Evolutionary conservation across 2,113 vertebrate genomes (phyloP).

Genomic region (Sprattus sprattus): DNA sequence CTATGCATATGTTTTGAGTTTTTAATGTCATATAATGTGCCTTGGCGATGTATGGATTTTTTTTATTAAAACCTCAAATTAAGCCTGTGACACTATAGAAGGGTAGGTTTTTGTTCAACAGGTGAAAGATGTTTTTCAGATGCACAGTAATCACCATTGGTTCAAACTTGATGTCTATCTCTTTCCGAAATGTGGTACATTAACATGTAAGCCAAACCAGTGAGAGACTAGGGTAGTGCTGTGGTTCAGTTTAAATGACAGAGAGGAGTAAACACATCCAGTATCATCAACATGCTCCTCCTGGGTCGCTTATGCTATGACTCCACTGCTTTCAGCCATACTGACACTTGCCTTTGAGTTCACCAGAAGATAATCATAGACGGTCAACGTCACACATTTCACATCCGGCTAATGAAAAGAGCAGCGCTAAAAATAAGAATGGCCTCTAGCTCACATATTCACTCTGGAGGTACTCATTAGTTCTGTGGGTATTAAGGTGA

Average conservation of each 20-base stretch:
- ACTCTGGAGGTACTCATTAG: constrained; percentile 43
- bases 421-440: constrained; percentile 33
- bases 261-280: neutral
- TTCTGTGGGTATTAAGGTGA: constrained; percentile 33
- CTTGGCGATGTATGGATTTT: neutral
- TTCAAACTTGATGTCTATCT: too few species aligned
- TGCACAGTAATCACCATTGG: too few species aligned
- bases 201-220: neutral
- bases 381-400: neutral
- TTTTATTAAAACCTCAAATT: neutral
- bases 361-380: neutral
- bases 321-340: neutral
- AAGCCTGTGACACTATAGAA: neutral
- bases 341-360: neutral
- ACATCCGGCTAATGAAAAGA: neutral
- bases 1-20: neutral
- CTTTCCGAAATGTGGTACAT: too few species aligned
- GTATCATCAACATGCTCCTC: neutral
- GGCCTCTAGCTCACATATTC: constrained; percentile 28
- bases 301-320: neutral
- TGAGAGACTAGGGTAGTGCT: neutral
- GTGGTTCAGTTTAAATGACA: neutral
- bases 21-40: neutral
- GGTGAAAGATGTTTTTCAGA: neutral
- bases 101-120: neutral